Evolutionary conservation across 2,888 invertebrate genomes (phyloP), one percentile per base, ranked within the genome.

Genomic region (Brachyptera risi): DNA sequence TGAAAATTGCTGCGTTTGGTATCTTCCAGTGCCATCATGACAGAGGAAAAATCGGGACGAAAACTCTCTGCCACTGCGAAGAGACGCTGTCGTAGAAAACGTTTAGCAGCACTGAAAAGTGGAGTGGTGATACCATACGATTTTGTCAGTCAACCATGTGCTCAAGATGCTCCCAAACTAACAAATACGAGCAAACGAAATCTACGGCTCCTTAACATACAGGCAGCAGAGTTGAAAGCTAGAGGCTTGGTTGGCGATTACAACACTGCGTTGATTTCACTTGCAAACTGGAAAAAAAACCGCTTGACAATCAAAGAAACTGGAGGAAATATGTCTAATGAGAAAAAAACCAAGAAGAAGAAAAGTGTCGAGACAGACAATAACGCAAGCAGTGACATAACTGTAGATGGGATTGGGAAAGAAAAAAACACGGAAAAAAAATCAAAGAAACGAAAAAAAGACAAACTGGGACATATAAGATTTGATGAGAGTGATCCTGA

Each of bases 271-370:
- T 17, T 9, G 2, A 42, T 42, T 5, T 7, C 7, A 19, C 19
- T 5, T n/a, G 2, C 38, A 38, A 38, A n/a, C 38, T 38, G 38
- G 17, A 38, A n/a, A 42, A 42, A 42, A 15, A 5, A 3, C 42
- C 17, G 9, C n/a, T 42, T 5, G 9, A 17, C 17, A 17, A 3
- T 17, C 19, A 9, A 15, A 42, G 5, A 42, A 21, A 42, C 17
- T 19, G 21, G 7, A 44, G 21, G 21, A 19, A 19, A 17, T 24
- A 2, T 21, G 4, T 9, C 1, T 24, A 47, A 47, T 24, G 47
- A 23, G 47, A 23, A 47, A 24, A 47, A 24, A n/a, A 47, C 21
- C 13, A 47, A 23, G n/a, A 47, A 47, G 47, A 47, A 47, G 24
- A 19, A 21, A 47, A 24, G 3, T 38, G 38, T 13, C 17, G 11